Evolutionary conservation across 1,140 invertebrate genomes (phyloP).

Genomic region (Rhyzopertha dominica): DNA sequence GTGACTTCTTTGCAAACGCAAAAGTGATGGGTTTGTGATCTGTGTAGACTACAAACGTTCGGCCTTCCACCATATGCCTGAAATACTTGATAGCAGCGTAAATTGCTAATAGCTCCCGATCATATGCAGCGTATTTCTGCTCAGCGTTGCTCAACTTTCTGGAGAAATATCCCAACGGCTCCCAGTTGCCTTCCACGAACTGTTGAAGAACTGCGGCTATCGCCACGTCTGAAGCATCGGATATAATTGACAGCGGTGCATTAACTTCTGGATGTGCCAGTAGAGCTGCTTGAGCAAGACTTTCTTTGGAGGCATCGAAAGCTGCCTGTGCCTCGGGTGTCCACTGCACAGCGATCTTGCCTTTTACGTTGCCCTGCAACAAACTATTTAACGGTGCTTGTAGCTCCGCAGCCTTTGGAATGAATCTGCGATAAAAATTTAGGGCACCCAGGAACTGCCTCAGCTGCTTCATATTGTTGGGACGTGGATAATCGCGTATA

Average conservation of each 20-base stretch:
- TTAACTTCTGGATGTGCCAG: slow-evolving; percentile 26
- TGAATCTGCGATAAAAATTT: slow-evolving; percentile 35
- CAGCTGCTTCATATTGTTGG: slow-evolving; percentile 22
- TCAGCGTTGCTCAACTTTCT: slow-evolving; percentile 33
- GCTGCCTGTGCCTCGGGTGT: slow-evolving; percentile 19
- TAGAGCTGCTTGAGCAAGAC: slow-evolving; percentile 23
- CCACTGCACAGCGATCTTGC: slow-evolving; percentile 25
- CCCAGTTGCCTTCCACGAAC: slow-evolving; percentile 16
- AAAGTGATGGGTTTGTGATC: no score
- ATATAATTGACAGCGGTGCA: slow-evolving; percentile 16
- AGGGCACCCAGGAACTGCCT: slow-evolving; percentile 36
- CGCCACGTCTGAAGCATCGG: slow-evolving; percentile 29
- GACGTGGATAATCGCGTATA: slow-evolving; percentile 18
- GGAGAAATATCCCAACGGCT: slow-evolving; percentile 44
- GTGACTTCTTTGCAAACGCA: no score
- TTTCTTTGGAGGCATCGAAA: slow-evolving; percentile 28
- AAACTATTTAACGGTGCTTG: slow-evolving; percentile 22
- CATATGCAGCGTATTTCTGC: slow-evolving; percentile 34
- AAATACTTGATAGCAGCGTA: no score
- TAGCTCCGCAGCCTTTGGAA: slow-evolving; percentile 30
- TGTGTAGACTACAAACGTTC: no score
- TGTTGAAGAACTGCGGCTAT: slow-evolving; percentile 35
- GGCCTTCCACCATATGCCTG: no score
- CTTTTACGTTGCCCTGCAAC: slow-evolving; percentile 25
- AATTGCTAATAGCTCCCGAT: slow-evolving; percentile 42